Evolutionary conservation across 2,113 vertebrate genomes (phyloP).

Genomic region (Ivindomyrus marchei): DNA sequence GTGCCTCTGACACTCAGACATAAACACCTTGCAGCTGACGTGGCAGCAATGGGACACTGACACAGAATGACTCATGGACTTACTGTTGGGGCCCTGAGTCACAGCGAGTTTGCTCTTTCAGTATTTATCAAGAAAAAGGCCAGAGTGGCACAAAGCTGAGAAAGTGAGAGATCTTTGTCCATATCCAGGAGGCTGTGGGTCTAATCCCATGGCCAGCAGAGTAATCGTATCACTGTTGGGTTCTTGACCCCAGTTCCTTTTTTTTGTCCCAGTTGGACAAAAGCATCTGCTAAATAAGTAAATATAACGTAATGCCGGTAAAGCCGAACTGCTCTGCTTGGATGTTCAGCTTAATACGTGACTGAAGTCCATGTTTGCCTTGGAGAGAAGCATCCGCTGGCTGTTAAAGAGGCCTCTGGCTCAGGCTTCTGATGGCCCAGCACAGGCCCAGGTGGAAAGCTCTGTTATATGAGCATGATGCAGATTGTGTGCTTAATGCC

Average conservation of each 20-base stretch:
- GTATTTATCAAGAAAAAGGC: background rate
- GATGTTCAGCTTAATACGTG: background rate
- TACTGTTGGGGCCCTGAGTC: background rate
- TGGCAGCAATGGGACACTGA: background rate
- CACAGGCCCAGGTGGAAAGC: background rate
- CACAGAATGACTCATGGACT: background rate
- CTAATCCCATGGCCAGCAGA: background rate
- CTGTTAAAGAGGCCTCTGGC: background rate
- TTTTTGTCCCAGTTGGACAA: background rate
- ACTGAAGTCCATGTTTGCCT: background rate
- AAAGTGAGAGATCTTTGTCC: background rate
- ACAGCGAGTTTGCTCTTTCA: background rate
- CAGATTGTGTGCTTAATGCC: background rate
- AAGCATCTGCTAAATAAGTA: background rate
- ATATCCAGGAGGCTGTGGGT: background rate
- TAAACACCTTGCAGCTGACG: background rate
- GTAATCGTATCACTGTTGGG: background rate
- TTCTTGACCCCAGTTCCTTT: background rate
- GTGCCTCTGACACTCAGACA: background rate
- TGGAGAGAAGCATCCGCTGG: background rate
- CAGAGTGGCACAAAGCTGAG: background rate
- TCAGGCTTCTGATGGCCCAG: too few relatives aligned
- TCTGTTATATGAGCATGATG: background rate
- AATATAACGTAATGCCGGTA: background rate
- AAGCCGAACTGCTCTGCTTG: background rate